Percentiles rank a stretch among this genome's conserved stretches.
Conservation (phyloP, 1,140 invertebrate species). For the Lasioglossum baleicum region DNA sequence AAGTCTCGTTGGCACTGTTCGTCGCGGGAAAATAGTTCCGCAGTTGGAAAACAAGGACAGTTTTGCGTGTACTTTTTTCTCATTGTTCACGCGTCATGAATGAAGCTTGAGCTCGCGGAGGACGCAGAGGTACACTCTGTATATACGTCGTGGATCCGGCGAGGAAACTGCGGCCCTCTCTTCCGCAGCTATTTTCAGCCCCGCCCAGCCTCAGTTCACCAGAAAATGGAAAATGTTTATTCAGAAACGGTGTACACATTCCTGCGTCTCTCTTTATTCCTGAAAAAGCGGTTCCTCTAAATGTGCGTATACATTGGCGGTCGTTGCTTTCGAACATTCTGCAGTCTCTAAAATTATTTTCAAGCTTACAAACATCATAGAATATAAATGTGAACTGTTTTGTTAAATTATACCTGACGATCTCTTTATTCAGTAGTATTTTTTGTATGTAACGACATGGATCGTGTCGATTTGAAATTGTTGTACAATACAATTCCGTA, state of each 20-base stretch:
- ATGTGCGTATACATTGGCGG: no score
- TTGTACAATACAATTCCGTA: no score
- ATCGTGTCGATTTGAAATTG: no score
- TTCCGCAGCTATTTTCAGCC: slow-evolving; percentile 53
- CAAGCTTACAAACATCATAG: no score
- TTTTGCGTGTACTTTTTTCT: background rate
- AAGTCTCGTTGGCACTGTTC: slow-evolving; percentile 1
- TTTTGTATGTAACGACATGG: no score
- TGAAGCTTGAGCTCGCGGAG: background rate
- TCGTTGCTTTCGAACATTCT: no score
- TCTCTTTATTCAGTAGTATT: no score
- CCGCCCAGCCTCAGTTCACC: slow-evolving; percentile 35
- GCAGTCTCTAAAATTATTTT: no score
- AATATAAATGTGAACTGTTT: no score
- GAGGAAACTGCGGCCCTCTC: slow-evolving; percentile 28
- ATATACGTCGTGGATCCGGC: slow-evolving; percentile 18
- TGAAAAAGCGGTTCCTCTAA: no score
- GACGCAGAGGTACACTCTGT: slow-evolving; percentile 8
- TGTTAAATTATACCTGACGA: no score
- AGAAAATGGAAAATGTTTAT: slow-evolving; percentile 45
- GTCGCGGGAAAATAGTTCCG: background rate
- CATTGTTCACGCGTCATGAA: background rate
- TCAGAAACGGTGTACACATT: background rate
- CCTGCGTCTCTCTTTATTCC: no score
- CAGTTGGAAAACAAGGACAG: background rate